A percentile compares a stretch with the other conserved stretches of the same genome.
Conservation (phyloP, 2,113 vertebrate genomes). For the Pithys albifrons region DNA sequence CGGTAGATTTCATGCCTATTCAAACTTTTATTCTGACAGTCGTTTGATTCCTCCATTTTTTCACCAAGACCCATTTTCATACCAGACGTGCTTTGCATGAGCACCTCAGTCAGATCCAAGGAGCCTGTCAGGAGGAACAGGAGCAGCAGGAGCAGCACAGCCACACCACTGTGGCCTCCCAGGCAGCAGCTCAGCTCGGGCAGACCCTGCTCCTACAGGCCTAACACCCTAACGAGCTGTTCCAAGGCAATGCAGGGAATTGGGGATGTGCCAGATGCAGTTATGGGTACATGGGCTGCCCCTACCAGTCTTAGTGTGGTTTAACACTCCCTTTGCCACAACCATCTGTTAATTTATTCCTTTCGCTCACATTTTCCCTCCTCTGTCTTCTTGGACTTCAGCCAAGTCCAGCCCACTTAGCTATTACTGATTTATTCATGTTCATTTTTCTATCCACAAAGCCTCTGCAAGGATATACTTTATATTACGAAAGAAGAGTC, state of each 20-base stretch:
- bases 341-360: neutral
- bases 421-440: neutral
- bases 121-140: too few species aligned
- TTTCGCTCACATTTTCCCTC: neutral
- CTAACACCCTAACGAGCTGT: neutral
- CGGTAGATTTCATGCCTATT: neutral
- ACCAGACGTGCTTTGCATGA: too few species aligned
- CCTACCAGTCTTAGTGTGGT: neutral
- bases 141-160: neutral
- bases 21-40: neutral
- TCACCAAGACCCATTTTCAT: neutral
- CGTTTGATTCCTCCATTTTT: rapidly evolving
- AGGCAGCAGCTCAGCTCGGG: neutral
- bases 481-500: neutral
- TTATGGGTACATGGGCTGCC: neutral
- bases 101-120: neutral
- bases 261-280: rapidly evolving
- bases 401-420: neutral
- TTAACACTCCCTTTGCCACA: neutral
- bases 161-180: neutral
- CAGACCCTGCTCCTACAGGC: rapidly evolving
- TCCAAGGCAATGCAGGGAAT: neutral
- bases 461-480: neutral
- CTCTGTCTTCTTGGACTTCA: neutral
- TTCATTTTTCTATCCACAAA: neutral